These are phyloP conservation scores for Caranx melampygus DNA, from an alignment of 2,113 vertebrate genomes.

Conservation along the genomic window DNA sequence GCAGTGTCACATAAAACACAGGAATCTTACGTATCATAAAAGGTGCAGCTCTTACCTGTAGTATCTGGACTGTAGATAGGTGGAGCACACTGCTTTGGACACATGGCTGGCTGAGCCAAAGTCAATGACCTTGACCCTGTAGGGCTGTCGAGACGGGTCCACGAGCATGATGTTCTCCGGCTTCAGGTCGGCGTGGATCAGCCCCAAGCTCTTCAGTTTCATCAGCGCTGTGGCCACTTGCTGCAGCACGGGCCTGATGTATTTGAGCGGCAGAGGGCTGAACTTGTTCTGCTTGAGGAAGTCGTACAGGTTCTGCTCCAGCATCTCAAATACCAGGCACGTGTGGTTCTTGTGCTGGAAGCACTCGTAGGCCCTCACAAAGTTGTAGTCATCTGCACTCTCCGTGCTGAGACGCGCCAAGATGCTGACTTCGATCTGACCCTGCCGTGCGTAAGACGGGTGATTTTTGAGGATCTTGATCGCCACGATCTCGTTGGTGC, in stretches of 20 bases:
- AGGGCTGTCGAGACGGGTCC: constrained; percentile 96
- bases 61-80: constrained; percentile 98
- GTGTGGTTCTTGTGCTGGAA: constrained; percentile 99
- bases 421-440: constrained; percentile 99
- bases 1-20: neutral
- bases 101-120: constrained; percentile 99
- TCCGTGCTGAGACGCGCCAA: constrained; percentile 97
- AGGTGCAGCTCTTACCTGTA: constrained; percentile 90
- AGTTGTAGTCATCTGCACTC: constrained; percentile 98
- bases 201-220: constrained; percentile 97
- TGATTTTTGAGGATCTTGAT: constrained; percentile 99
- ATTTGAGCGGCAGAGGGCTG: constrained; percentile 96
- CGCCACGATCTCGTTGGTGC: constrained; percentile 98
- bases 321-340: constrained; percentile 99
- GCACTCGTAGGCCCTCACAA: constrained; percentile 97
- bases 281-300: constrained; percentile 99
- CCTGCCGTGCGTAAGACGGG: constrained; percentile 96
- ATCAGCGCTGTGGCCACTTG: constrained; percentile 97
- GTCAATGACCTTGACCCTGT: constrained; percentile 99
- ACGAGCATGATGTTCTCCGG: constrained; percentile 99
- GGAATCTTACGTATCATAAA: neutral
- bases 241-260: constrained; percentile 97
- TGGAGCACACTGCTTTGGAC: constrained; percentile 99
- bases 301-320: constrained; percentile 99
- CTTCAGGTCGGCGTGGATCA: constrained; percentile 99